phyloP scores from a whole-genome alignment of 1,140 invertebrate genomes.

The Apis laboriosa region DNA sequence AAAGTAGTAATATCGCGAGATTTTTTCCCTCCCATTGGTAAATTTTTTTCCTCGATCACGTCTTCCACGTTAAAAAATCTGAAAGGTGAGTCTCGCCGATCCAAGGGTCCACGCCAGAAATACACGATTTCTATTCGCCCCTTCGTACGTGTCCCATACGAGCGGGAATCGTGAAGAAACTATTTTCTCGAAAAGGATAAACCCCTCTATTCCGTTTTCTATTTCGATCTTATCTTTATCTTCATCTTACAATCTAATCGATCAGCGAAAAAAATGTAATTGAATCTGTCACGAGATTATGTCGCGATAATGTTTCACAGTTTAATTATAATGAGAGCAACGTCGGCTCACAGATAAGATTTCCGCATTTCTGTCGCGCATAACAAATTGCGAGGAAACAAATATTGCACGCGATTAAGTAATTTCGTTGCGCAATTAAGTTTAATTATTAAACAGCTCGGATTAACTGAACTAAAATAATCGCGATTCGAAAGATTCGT shows the following conservation, averaged over 20 bases:
- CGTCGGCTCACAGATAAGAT: conserved; percentile 11
- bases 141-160: too few relatives aligned
- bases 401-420: conserved; percentile 4
- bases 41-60: neutral
- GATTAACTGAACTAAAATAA: too few relatives aligned
- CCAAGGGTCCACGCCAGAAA: too few relatives aligned
- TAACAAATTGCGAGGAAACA: neutral
- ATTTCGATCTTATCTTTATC: too few relatives aligned
- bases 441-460: neutral
- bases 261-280: conserved; percentile 13
- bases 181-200: neutral
- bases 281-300: conserved; percentile 22
- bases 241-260: conserved; percentile 46
- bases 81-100: conserved; percentile 52
- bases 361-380: neutral
- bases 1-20: neutral
- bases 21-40: too few relatives aligned
- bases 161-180: neutral
- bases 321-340: neutral
- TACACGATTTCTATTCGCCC: too few relatives aligned
- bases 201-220: neutral
- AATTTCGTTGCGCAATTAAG: conserved; percentile 21
- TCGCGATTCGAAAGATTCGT: too few relatives aligned
- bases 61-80: conserved; percentile 24
- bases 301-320: conserved; percentile 33